Conservation (phyloP, 2,113 vertebrate genomes). For the Gymnobelideus leadbeateri region DNA sequence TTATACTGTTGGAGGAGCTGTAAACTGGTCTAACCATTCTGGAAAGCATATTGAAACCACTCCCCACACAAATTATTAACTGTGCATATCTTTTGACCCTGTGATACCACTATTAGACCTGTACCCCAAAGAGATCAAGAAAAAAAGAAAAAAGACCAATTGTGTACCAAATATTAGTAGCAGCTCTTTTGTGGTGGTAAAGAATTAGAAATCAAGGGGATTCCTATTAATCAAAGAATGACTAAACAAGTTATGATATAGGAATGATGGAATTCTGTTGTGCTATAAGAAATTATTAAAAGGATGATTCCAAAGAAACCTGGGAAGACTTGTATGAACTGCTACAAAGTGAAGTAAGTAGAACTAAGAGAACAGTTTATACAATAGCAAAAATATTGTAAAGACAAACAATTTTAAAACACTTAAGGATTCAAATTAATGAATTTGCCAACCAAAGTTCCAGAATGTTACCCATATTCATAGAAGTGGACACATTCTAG, state of each 20-base stretch:
- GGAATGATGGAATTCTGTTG: not conserved
- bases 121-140: no score
- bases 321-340: not conserved
- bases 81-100: not conserved
- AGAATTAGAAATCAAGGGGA: not conserved
- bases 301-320: not conserved
- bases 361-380: not conserved
- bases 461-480: not conserved
- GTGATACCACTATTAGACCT: not conserved
- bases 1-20: not conserved
- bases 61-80: not conserved
- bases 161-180: not conserved
- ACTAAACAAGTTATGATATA: not conserved
- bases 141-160: not conserved
- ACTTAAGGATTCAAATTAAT: not conserved
- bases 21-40: not conserved
- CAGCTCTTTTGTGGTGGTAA: not conserved
- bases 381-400: not conserved
- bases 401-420: not conserved
- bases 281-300: not conserved
- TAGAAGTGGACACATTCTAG: not conserved
- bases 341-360: not conserved
- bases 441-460: not conserved
- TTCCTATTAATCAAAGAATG: not conserved
- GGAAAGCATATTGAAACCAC: not conserved